Conservation (phyloP, 2,888 invertebrate species). For the Helicoverpa assulta region DNA sequence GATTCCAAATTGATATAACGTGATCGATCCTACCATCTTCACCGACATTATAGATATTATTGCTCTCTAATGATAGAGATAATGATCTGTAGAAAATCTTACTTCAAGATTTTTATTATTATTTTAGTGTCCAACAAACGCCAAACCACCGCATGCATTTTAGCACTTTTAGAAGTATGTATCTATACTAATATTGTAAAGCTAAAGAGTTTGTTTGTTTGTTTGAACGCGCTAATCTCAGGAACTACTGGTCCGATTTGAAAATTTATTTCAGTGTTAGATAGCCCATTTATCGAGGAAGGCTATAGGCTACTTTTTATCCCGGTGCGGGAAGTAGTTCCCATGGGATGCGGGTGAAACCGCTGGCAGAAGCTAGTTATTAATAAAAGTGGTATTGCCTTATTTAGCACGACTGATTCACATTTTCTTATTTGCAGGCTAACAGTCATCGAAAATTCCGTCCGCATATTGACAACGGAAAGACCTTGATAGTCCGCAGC, state of each 20-base stretch:
- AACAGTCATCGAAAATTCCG: constrained; percentile 73
- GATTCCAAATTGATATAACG: constrained; percentile 59
- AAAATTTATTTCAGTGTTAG: no score
- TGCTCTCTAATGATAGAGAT: constrained; percentile 34
- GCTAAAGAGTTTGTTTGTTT: no score
- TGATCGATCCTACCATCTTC: constrained; percentile 50
- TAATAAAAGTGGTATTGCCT: constrained; percentile 44
- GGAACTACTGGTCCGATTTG: no score
- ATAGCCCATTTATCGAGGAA: no score
- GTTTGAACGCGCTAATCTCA: no score
- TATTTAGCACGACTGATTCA: constrained; percentile 58
- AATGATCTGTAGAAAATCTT: constrained; percentile 48
- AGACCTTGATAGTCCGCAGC: constrained; percentile 68
- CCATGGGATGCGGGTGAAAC: no score
- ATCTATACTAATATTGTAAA: no score
- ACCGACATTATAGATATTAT: constrained; percentile 41
- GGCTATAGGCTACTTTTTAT: no score
- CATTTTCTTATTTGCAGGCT: constrained; percentile 79
- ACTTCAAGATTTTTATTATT: constrained; percentile 19
- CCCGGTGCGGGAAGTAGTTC: no score
- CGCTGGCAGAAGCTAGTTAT: no score
- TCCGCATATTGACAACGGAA: constrained; percentile 64
- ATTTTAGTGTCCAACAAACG: constrained; percentile 32
- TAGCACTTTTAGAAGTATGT: constrained; percentile 9
- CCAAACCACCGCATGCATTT: constrained; percentile 16